Evolutionary conservation across 1,140 invertebrate genomes (phyloP).

Genomic region (Apis dorsata): DNA sequence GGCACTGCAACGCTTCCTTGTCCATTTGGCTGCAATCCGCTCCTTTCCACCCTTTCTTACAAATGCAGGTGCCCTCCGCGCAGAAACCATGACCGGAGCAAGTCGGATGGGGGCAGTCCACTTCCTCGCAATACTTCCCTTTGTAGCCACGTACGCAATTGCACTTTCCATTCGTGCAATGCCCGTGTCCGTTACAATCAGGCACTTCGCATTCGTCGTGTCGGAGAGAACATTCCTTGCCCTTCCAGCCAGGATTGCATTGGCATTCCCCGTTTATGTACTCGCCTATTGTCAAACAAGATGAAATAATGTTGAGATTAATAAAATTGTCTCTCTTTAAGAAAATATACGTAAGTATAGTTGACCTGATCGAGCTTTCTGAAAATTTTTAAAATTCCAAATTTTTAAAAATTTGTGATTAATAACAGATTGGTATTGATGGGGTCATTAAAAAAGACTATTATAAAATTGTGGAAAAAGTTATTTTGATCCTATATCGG

Average conservation of each 20-base stretch:
- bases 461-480: no score
- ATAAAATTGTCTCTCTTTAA: no score
- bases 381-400: no score
- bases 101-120: conserved; percentile 96
- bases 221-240: conserved; percentile 95
- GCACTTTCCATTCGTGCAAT: conserved; percentile 97
- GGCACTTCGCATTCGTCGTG: conserved; percentile 96
- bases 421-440: no score
- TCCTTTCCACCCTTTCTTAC: conserved; percentile 98
- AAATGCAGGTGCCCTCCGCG: conserved; percentile 96
- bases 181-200: conserved; percentile 96
- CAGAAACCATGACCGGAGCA: conserved; percentile 98
- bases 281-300: conserved; percentile 81
- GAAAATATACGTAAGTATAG: no score
- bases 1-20: conserved; percentile 94
- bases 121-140: conserved; percentile 94
- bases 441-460: no score
- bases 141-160: conserved; percentile 95
- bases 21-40: conserved; percentile 94
- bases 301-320: not conserved
- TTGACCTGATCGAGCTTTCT: no score
- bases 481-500: no score
- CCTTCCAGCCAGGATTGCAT: conserved; percentile 98
- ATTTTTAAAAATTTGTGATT: no score
- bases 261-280: conserved; percentile 97